Base-by-base conservation (phyloP, 2,888 invertebrate genomes). In the Cerastoderma edule region DNA sequence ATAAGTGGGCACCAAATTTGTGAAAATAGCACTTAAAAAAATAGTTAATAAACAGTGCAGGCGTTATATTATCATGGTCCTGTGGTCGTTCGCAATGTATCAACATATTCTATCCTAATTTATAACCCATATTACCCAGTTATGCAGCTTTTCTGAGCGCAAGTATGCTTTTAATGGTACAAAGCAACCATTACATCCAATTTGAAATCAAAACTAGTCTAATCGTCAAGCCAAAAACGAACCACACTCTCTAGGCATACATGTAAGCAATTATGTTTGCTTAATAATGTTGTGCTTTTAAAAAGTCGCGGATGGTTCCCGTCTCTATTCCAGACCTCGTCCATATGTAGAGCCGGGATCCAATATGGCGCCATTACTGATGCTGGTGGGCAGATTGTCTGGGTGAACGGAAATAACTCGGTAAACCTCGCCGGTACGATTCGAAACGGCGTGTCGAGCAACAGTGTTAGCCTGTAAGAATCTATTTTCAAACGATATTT, bases 311-410 rank as follows among this genome's bases (percentile, higher is more conserved):
- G n/a, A n/a, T n/a, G 24, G 8, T 27, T 24, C 10, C n/a, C 5
- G 27, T 44, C 39, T 44, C 2, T 10, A 57, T 70, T 19, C 2
- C 54, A 79, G 79, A 39, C 30, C 19, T 79, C 79, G 0, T 65
- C 60, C 8, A 33, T 79, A 5, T 79, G 79, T 64, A 72, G 72
- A 50, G 69, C 75, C 0, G 79, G 46, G 6, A 60, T 79, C 2
- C 67, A 53, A n/a, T 65, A 70, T 27, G 72, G 72, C 0, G 67
- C 64, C 0, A 75, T 79, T 19, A 44, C 67, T 0, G 22, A 44
- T 6, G 46, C 35, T 24, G 79, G 79, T 19, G 79, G 79, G 22
- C 39, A 39, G 16, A 72, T 79, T 16, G 32, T 73, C 5, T 79
- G 79, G 79, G 63, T n/a, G 22, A 73, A 28, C 28, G 22, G n/a